Conservation (phyloP, 2,888 invertebrate genomes). For the Calliphora vomitoria region DNA sequence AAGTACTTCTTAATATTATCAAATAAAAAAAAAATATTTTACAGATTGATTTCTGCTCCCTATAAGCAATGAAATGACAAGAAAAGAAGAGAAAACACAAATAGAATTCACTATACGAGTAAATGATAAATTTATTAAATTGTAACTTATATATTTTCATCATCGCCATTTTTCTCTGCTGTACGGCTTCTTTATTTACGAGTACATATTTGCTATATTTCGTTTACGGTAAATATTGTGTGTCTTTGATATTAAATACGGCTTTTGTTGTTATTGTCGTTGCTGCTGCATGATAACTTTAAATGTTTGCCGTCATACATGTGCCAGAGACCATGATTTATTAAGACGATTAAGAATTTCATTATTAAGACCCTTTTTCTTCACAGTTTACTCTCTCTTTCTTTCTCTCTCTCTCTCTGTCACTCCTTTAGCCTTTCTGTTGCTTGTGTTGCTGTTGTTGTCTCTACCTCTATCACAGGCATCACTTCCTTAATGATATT, state of each 20-base stretch:
- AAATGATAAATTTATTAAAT: constrained; percentile 7
- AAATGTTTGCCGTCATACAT: constrained; percentile 59
- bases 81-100: neutral
- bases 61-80: neutral
- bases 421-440: no score
- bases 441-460: constrained; percentile 11
- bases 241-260: constrained; percentile 16
- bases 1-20: no score
- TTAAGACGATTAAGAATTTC: constrained; percentile 56
- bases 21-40: no score
- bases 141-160: constrained; percentile 10
- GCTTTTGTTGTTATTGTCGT: constrained; percentile 2
- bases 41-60: no score
- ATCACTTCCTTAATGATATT: constrained; percentile 22
- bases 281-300: constrained; percentile 41
- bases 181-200: neutral
- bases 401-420: no score
- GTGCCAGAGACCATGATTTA: constrained; percentile 56
- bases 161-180: neutral
- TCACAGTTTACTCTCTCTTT: neutral
- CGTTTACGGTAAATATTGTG: neutral
- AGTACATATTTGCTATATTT: neutral
- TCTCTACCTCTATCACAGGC: neutral
- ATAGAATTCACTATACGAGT: neutral
- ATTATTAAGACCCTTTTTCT: constrained; percentile 44